These are phyloP conservation scores for Caradrina clavipalpis DNA, from an alignment of 2,888 invertebrate genomes.

Conservation along the genomic window DNA sequence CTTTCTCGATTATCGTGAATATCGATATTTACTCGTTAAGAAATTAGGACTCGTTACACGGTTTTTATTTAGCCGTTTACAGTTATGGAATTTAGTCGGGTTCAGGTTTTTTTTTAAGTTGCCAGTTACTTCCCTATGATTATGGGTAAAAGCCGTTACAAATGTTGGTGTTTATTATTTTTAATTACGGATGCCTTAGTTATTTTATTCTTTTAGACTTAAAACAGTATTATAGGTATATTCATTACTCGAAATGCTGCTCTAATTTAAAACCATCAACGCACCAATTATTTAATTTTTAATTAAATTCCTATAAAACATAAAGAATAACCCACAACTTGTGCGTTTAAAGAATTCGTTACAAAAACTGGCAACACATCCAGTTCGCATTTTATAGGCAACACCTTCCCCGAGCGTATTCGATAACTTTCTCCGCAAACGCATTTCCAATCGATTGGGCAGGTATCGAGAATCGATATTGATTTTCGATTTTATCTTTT, in stretches of 20 bases:
- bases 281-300: background rate
- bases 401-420: constrained; percentile 62
- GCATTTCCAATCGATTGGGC: constrained; percentile 71
- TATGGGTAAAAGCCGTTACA: background rate
- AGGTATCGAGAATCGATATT: constrained; percentile 54
- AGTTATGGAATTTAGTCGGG: constrained; percentile 23
- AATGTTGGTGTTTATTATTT: background rate
- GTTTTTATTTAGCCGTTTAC: constrained; percentile 33
- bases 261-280: background rate
- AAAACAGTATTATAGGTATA: background rate
- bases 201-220: background rate
- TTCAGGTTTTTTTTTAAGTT: constrained; percentile 7
- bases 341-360: constrained; percentile 40
- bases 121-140: constrained; percentile 6
- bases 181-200: background rate
- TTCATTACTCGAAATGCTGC: background rate
- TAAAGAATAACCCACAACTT: constrained; percentile 25
- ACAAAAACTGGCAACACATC: constrained; percentile 65
- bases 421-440: constrained; percentile 76
- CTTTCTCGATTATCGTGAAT: constrained; percentile 61
- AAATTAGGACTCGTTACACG: constrained; percentile 54
- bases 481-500: constrained; percentile 52
- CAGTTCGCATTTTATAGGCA: constrained; percentile 59
- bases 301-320: constrained; percentile 17
- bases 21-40: constrained; percentile 49